Base-by-base conservation (phyloP, 2,113 vertebrate genomes). In the Sinocyclocheilus grahami region DNA sequence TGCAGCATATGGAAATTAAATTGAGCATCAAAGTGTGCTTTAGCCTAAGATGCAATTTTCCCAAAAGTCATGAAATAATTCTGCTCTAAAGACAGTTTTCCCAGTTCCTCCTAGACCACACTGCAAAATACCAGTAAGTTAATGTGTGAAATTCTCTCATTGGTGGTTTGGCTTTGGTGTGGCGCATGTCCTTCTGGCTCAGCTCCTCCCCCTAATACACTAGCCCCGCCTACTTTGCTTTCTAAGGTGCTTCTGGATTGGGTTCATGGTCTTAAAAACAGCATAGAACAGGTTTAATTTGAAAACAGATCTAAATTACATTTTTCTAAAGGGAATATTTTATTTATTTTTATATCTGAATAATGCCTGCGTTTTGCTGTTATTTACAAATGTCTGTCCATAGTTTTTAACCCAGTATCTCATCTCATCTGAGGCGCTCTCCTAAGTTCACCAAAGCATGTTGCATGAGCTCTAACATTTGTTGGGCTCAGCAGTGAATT, bases 61-160 rank as follows among this genome's bases (percentile, higher is more conserved):
- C 10, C 16, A 4, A 46, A 42, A 16, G 39, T 85, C 5, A 86
- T 65, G n/a, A 48, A 30, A 78, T 83, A 33, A 18, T 79, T 94
- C 89, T 93, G 88, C 85, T 96, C 91, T 94, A 62, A 92, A 99
- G 97, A 96, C 95, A 71, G 94, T 98, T 92, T 97, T 97, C 87
- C 97, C 96, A 63, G 86, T 98, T 78, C 95, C 96, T 90, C 93
- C 93, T 91, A 94, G 97, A 91, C 97, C 96, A 82, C 96, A 97
- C 85, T 98, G 97, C 96, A 99, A 99, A 95, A 95, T 91, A n/a
- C 93, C 93, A 75, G 97, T 99, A 97, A 98, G 97, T 97, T 77
- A 86, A 80, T 71, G 87, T 87, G 78, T 77, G 9, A 60, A 88
- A 91, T 88, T 90, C 84, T 84, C 88, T 87, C 88, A 88, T 83